Percentiles rank a stretch among this genome's conserved stretches.
Evolutionary conservation across 53 echinoderm and acorn worm species (phyloP).

Genomic region (Luidia sarsii): DNA sequence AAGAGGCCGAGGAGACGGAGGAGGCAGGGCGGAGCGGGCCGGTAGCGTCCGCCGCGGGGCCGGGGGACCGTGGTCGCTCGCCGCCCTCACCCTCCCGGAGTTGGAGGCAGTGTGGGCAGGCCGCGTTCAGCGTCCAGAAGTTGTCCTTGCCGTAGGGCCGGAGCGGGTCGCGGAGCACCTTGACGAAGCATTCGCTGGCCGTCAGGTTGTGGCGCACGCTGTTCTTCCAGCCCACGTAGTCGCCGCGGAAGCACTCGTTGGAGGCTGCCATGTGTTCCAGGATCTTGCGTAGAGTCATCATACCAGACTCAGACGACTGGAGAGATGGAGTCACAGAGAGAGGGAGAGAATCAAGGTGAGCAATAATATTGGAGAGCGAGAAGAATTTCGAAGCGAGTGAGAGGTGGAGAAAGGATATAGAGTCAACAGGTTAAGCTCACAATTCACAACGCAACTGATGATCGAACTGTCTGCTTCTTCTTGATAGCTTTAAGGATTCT

Average conservation of each 20-base stretch:
- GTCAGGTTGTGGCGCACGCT: constrained; percentile 73
- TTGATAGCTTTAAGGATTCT: too few relatives aligned
- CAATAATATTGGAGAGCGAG: too few relatives aligned
- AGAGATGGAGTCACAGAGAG: too few relatives aligned
- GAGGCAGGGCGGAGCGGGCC: background rate
- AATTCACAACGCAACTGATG: too few relatives aligned
- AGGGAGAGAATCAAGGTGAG: too few relatives aligned
- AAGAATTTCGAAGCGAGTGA: too few relatives aligned
- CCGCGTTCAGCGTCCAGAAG: constrained; percentile 72
- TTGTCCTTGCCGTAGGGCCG: constrained; percentile 75
- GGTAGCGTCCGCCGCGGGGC: background rate
- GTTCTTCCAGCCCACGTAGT: constrained; percentile 73
- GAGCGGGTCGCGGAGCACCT: constrained; percentile 49
- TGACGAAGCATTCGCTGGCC: constrained; percentile 59
- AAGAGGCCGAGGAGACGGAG: background rate
- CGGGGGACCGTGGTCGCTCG: background rate
- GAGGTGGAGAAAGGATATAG: too few relatives aligned
- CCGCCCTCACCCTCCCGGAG: background rate
- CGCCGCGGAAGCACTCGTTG: constrained; percentile 58
- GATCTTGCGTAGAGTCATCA: constrained; percentile 60
- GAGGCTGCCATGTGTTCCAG: constrained; percentile 46
- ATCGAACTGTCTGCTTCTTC: too few relatives aligned
- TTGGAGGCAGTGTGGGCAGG: constrained; percentile 48
- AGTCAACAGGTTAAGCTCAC: too few relatives aligned
- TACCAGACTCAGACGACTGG: constrained; percentile 37